Base-by-base conservation (phyloP, 2,797 vertebrate species). In the Xyrichtys novacula region DNA sequence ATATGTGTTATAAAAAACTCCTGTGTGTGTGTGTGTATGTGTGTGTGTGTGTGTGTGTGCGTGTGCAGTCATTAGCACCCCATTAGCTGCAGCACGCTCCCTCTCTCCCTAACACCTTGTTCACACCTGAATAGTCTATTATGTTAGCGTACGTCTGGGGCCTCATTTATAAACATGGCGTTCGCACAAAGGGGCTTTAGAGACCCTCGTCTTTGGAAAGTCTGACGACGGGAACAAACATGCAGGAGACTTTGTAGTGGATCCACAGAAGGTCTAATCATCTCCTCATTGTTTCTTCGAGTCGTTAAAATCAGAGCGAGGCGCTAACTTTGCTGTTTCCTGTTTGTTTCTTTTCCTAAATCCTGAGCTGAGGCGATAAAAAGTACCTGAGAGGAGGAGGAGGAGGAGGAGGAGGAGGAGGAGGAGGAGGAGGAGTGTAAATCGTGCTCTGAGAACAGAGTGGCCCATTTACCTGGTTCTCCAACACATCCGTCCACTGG, bases 401-500 rank as follows among this genome's bases (percentile, higher is more conserved):
- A n/a, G n/a, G n/a, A n/a, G n/a, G n/a, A n/a, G n/a, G n/a, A n/a
- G n/a, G n/a, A n/a, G n/a, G n/a, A n/a, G n/a, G n/a, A n/a, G n/a
- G n/a, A n/a, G n/a, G n/a, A n/a, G n/a, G n/a, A 7, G 7, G 38
- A 58, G 17, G 61, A 9, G 74, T 61, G 61, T 69, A 52, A 68
- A 81, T 23, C 19, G 42, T 26, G 40, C 56, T 5, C 43, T 64
- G 20, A 22, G 54, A 71, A 71, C 50, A 55, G 17, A 23, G 32
- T 49, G 73, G 48, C 71, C 80, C 46, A 71, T 77, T 83, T 87
- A 74, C 69, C 71, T 78, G 61, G 17, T 75, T 73, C 70, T 65
- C 28, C 17, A 44, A 49, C 23, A 47, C 61, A 68, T 76, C 71
- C 64, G 61, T 56, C 49, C 40, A 19, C 65, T 7, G 29, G 46